These are phyloP conservation scores for Brenthis daphne DNA, from an alignment of 2,888 invertebrate species.

Conservation along the genomic window DNA sequence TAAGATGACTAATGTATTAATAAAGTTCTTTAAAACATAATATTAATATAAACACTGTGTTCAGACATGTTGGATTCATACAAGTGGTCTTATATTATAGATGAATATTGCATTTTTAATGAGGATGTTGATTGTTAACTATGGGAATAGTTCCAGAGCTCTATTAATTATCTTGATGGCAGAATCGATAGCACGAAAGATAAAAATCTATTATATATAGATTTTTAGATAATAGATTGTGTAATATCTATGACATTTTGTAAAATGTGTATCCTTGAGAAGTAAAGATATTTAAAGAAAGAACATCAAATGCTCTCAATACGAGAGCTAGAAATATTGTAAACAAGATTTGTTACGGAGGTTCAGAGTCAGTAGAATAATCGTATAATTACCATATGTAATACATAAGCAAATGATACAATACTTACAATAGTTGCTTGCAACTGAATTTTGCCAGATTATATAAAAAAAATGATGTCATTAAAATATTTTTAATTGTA, in stretches of 20 bases:
- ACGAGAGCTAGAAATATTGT: too few relatives aligned
- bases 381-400: slow-evolving; percentile 3
- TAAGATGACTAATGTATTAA: slow-evolving; percentile 48
- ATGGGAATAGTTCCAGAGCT: not conserved
- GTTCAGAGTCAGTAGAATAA: not conserved
- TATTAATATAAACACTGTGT: too few relatives aligned
- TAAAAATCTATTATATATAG: too few relatives aligned
- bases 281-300: too few relatives aligned
- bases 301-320: too few relatives aligned
- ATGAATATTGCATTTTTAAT: not conserved
- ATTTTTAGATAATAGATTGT: too few relatives aligned
- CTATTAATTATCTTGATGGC: not conserved
- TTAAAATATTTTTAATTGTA: not conserved
- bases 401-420: slow-evolving; percentile 3
- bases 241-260: too few relatives aligned
- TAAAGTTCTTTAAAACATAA: too few relatives aligned
- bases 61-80: too few relatives aligned
- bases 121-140: not conserved
- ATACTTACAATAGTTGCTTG: slow-evolving; percentile 3
- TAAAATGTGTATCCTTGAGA: too few relatives aligned
- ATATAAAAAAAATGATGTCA: slow-evolving; percentile 9
- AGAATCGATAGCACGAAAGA: too few relatives aligned
- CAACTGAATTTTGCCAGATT: slow-evolving; percentile 8
- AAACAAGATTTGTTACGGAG: slow-evolving; percentile 7
- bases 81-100: not conserved